Evolutionary conservation across 2,113 vertebrate genomes (phyloP).

Genomic region (Meles meles): DNA sequence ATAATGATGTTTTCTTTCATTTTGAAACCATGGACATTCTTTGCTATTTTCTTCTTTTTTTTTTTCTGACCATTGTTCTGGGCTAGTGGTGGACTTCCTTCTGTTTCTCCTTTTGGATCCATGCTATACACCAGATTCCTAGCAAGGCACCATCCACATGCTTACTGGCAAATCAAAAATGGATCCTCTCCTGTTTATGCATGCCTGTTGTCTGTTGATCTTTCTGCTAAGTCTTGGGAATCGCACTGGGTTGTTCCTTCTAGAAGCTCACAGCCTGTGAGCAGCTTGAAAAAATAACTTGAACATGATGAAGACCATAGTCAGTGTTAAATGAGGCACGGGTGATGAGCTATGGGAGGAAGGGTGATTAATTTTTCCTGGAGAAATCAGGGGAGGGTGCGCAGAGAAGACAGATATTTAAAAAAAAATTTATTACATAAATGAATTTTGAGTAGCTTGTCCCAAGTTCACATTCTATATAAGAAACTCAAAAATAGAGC

Average conservation of each 20-base stretch:
- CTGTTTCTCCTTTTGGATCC: not conserved
- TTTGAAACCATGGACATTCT: not conserved
- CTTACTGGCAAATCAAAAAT: not conserved
- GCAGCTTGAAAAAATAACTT: not conserved
- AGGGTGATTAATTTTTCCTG: slow-evolving; percentile 33
- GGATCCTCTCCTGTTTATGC: not conserved
- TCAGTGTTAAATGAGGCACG: not conserved
- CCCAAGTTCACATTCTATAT: slow-evolving; percentile 41
- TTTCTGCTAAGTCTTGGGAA: not conserved
- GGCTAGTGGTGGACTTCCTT: not conserved
- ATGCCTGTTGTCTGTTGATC: not conserved
- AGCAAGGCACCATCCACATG: not conserved
- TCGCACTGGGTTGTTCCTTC: not conserved
- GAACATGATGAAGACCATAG: slow-evolving; percentile 4
- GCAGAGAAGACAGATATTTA: slow-evolving; percentile 1
- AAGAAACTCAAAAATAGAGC: slow-evolving; percentile 56
- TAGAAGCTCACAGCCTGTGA: not conserved
- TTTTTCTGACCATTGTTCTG: not conserved
- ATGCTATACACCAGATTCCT: no score
- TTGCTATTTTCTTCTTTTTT: not conserved
- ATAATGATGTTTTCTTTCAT: not conserved
- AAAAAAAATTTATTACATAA: slow-evolving; percentile 46
- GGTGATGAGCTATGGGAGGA: not conserved
- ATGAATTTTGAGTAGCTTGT: slow-evolving; percentile 51
- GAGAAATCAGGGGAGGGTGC: not conserved